A percentile compares a stretch with the other conserved stretches of the same genome.
Conservation (phyloP, 2,888 invertebrate species). For the Drepana falcataria region DNA sequence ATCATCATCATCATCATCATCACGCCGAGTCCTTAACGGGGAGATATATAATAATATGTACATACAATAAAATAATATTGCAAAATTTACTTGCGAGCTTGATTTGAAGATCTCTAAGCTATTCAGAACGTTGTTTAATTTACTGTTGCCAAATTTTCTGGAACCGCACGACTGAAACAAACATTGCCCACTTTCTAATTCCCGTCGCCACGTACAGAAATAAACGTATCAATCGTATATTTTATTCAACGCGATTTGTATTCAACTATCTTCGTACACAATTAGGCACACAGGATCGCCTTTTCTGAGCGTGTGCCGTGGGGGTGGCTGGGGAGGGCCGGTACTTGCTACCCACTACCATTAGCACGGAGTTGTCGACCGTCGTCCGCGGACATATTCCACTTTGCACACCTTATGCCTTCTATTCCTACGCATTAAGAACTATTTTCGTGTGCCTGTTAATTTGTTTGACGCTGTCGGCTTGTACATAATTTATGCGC, state of each 20-base stretch:
- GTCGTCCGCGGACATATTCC: slow-evolving; percentile 42
- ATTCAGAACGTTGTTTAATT: too few species aligned
- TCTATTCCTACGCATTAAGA: slow-evolving; percentile 24
- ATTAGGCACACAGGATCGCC: slow-evolving; percentile 57
- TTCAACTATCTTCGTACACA: slow-evolving; percentile 47
- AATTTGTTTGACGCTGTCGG: slow-evolving; percentile 21
- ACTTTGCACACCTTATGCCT: slow-evolving; percentile 13
- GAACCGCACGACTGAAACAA: too few species aligned
- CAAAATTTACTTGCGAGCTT: too few species aligned
- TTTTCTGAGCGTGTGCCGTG: slow-evolving; percentile 60
- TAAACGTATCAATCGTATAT: slow-evolving; percentile 21
- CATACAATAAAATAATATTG: too few species aligned
- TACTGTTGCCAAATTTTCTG: too few species aligned
- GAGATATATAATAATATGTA: too few species aligned
- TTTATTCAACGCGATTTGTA: slow-evolving; percentile 40
- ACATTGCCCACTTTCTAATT: background rate
- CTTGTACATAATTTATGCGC: slow-evolving; percentile 75
- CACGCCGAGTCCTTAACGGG: too few species aligned
- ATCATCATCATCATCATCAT: too few species aligned
- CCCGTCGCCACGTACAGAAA: slow-evolving; percentile 17
- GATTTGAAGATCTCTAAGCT: too few species aligned
- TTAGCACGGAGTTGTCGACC: slow-evolving; percentile 62
- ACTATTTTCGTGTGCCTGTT: slow-evolving; percentile 18
- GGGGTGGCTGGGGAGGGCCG: slow-evolving; percentile 43
- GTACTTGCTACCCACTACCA: slow-evolving; percentile 35